phyloP scores from a whole-genome alignment of 2,113 vertebrate genomes.

The Clupea harengus region DNA sequence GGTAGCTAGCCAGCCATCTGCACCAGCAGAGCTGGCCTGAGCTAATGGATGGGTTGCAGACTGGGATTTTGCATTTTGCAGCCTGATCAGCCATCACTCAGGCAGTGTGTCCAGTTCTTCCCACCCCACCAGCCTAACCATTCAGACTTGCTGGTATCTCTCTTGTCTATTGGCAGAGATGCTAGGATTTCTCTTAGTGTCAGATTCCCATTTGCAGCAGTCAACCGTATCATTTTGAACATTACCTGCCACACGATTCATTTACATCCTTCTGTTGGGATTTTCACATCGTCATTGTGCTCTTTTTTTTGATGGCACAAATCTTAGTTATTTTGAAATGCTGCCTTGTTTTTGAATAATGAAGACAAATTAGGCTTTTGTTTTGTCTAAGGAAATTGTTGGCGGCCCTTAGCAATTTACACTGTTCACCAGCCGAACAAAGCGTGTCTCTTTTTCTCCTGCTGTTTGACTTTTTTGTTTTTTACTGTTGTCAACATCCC shows the following conservation, averaged over 20 bases:
- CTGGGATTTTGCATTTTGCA: neutral
- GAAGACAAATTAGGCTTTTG: slow-evolving; percentile 54
- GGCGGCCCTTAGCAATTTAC: slow-evolving; percentile 37
- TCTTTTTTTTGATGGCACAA: slow-evolving; percentile 15
- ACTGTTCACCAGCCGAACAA: slow-evolving; percentile 40
- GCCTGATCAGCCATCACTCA: neutral
- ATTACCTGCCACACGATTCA: slow-evolving; percentile 46
- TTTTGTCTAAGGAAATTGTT: slow-evolving; percentile 48
- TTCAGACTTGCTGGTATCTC: neutral
- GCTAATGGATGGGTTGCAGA: neutral
- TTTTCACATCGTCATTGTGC: slow-evolving; percentile 6
- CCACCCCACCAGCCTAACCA: neutral
- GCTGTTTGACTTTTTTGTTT: slow-evolving; percentile 20
- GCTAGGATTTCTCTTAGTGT: neutral
- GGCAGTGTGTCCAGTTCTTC: neutral
- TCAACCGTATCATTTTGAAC: slow-evolving; percentile 28
- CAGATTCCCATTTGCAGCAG: neutral
- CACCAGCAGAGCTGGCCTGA: neutral
- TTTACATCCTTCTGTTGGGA: slow-evolving; percentile 35
- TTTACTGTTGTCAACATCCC: slow-evolving; percentile 20
- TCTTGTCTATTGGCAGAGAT: neutral
- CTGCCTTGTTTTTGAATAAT: slow-evolving; percentile 52
- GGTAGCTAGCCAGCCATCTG: neutral
- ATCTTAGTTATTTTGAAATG: slow-evolving; percentile 40
- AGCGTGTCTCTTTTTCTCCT: slow-evolving; percentile 36